Evolutionary conservation across 2,113 vertebrate species (phyloP).

Genomic region (Ptilonorhynchus violaceus): DNA sequence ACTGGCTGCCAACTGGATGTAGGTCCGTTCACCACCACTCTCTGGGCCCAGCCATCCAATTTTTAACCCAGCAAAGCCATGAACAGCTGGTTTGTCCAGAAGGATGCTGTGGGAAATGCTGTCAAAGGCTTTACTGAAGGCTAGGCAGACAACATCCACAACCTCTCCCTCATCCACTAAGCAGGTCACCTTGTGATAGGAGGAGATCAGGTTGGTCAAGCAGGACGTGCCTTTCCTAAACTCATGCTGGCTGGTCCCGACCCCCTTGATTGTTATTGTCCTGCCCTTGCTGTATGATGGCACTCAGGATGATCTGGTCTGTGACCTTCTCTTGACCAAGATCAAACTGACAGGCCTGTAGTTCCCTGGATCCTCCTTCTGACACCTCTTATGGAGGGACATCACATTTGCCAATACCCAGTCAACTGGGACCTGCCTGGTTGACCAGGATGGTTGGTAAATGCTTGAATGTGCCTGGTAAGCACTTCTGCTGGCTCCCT

Average conservation of each 20-base stretch:
- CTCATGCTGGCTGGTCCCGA: accelerated
- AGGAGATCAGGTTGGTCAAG: background rate
- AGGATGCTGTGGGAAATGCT: background rate
- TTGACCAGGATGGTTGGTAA: background rate
- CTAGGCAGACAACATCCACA: background rate
- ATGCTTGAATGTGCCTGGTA: background rate
- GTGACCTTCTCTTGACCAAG: accelerated
- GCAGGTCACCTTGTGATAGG: background rate
- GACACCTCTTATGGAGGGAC: background rate
- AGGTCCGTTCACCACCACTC: too few relatives aligned
- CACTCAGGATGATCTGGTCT: too few relatives aligned
- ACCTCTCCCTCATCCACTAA: background rate
- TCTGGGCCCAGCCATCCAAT: background rate
- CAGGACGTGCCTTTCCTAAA: background rate
- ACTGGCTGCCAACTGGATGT: background rate
- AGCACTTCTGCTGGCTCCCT: background rate
- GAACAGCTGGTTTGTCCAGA: background rate
- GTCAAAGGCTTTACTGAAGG: background rate
- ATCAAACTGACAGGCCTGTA: background rate
- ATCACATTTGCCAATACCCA: background rate
- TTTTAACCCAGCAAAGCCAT: background rate
- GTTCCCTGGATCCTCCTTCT: background rate
- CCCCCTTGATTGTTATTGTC: background rate
- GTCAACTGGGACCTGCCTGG: background rate
- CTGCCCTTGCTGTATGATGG: background rate